Conservation (phyloP, 2,888 invertebrate species). For the Cerceris rybyensis region DNA sequence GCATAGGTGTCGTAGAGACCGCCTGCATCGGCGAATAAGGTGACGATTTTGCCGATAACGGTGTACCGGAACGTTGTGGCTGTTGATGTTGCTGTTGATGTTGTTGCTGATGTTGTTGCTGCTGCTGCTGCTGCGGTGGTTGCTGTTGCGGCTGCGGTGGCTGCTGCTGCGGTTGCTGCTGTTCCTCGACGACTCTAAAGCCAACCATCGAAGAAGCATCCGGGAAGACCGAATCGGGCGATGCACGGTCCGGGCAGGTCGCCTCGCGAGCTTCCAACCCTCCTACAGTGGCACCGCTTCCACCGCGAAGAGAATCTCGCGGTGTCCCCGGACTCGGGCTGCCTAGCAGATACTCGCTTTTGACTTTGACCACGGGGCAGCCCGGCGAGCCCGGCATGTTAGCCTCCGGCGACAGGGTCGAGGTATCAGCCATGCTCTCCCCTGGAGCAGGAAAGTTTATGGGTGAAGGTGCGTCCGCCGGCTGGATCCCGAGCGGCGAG, state of each 20-base stretch:
- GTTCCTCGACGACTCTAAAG: constrained; percentile 75
- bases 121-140: constrained; percentile 75
- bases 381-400: constrained; percentile 91
- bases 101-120: constrained; percentile 70
- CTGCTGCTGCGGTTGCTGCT: constrained; percentile 70
- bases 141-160: constrained; percentile 71
- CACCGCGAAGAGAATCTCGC: constrained; percentile 83
- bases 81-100: constrained; percentile 74
- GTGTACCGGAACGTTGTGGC: constrained; percentile 76
- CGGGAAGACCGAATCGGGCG: constrained; percentile 85
- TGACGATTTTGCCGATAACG: constrained; percentile 80
- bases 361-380: constrained; percentile 80
- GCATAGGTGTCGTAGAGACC: constrained; percentile 78
- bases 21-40: constrained; percentile 83
- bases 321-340: constrained; percentile 85
- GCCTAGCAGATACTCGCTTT: constrained; percentile 82
- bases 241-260: constrained; percentile 83
- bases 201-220: constrained; percentile 82
- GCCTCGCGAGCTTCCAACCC: constrained; percentile 62
- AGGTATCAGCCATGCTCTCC: constrained; percentile 96
- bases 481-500: constrained; percentile 79
- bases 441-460: constrained; percentile 84
- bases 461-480: constrained; percentile 80
- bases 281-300: constrained; percentile 73
- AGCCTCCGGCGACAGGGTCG: constrained; percentile 96